Conservation (phyloP, 2,888 invertebrate species). For the Desoria tigrina region DNA sequence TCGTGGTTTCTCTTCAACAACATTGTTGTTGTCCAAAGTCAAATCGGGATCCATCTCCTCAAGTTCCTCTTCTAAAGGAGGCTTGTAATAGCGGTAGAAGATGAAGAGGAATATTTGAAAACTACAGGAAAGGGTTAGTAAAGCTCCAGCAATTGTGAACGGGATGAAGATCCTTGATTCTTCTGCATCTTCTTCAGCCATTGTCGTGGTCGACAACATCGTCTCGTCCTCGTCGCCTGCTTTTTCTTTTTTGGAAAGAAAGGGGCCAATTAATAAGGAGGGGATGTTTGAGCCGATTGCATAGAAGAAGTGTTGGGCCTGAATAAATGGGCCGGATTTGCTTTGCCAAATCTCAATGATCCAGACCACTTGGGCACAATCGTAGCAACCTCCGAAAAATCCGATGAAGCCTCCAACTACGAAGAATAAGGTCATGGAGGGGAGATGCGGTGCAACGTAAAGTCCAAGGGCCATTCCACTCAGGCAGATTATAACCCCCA, state of each 20-base stretch:
- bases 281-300: constrained; percentile 34
- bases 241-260: constrained; percentile 16
- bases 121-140: constrained; percentile 26
- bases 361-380: constrained; percentile 43
- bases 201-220: background rate
- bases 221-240: background rate
- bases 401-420: constrained; percentile 32
- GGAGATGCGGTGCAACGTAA: constrained; percentile 29
- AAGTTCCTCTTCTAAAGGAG: constrained; percentile 24
- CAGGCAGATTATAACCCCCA: constrained; percentile 25
- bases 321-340: constrained; percentile 34
- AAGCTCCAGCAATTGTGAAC: constrained; percentile 38
- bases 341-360: constrained; percentile 44
- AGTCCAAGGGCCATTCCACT: constrained; percentile 20
- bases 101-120: constrained; percentile 34
- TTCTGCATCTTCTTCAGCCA: background rate
- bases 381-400: constrained; percentile 39
- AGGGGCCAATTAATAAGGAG: constrained; percentile 36
- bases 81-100: constrained; percentile 37
- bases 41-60: too few relatives aligned
- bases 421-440: constrained; percentile 32
- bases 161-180: constrained; percentile 35
- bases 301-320: constrained; percentile 43
- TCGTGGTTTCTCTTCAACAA: too few relatives aligned
- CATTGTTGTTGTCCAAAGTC: too few relatives aligned